phyloP scores from a whole-genome alignment of 2,888 invertebrate genomes.

The Dyspetes luteomarginatus region DNA sequence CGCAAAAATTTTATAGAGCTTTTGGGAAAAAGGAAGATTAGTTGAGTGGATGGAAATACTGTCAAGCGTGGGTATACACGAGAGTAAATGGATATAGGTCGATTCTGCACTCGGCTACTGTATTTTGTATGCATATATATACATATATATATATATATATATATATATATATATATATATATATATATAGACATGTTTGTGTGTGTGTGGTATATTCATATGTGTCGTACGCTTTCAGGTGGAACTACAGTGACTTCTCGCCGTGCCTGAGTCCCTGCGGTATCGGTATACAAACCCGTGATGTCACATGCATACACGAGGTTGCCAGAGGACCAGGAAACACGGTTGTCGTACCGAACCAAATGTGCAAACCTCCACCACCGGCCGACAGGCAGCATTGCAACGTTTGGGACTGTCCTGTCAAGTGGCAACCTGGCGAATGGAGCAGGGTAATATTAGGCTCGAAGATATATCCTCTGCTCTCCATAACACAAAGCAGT shows the following conservation, averaged over 20 bases:
- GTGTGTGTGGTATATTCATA: too few relatives aligned
- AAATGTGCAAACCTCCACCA: conserved; percentile 95
- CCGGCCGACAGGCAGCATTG: conserved; percentile 96
- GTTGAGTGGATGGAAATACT: conserved; percentile 30
- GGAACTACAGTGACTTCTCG: conserved; percentile 95
- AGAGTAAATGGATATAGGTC: conserved; percentile 32
- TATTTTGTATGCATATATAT: not conserved
- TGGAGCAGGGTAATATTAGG: conserved; percentile 90
- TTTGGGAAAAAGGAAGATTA: not conserved
- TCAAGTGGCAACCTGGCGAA: conserved; percentile 93
- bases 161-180: conserved; percentile 30
- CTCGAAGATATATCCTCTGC: conserved; percentile 16
- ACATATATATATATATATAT: conserved; percentile 13
- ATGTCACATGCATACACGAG: conserved; percentile 94
- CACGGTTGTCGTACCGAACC: conserved; percentile 96
- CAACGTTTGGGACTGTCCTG: conserved; percentile 96
- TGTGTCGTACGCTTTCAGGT: conserved; percentile 84
- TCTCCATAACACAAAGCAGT: not conserved
- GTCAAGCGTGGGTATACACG: not conserved
- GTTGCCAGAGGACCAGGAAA: conserved; percentile 94
- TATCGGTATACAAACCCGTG: conserved; percentile 95
- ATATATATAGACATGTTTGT: conserved; percentile 24
- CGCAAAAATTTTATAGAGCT: not conserved
- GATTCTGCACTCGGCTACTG: not conserved
- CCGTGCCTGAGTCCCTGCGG: conserved; percentile 97